Percentiles rank a stretch among this genome's conserved stretches.
These are phyloP conservation scores for Rhodeus uyekii DNA, from an alignment of 2,797 vertebrate species.

Conservation along the genomic window DNA sequence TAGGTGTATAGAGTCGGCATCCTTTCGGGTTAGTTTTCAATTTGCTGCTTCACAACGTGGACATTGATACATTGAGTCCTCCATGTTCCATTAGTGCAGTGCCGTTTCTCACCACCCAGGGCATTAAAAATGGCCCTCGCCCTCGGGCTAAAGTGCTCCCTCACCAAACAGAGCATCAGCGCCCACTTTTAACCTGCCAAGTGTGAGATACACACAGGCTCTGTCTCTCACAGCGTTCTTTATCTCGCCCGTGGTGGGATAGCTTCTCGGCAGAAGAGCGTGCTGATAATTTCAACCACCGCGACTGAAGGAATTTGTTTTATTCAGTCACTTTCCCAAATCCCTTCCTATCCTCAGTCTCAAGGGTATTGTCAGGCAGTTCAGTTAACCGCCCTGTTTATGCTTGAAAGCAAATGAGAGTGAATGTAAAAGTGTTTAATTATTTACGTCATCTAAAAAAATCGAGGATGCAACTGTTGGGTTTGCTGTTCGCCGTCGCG, in stretches of 20 bases:
- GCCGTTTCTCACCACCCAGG: constrained; percentile 41
- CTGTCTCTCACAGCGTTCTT: constrained; percentile 25
- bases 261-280: constrained; percentile 3
- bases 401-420: not conserved
- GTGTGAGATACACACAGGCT: constrained; percentile 35
- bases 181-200: constrained; percentile 41
- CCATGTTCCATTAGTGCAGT: constrained; percentile 28
- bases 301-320: constrained; percentile 22
- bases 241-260: constrained; percentile 23
- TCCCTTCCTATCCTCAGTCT: constrained; percentile 1
- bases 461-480: not conserved
- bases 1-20: not conserved
- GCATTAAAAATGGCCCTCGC: constrained; percentile 18
- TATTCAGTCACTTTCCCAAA: not conserved
- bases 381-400: constrained; percentile 27
- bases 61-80: not conserved
- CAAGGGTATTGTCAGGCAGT: constrained; percentile 8
- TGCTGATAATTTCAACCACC: constrained; percentile 27
- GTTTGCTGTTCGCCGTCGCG: not conserved
- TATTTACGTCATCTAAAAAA: constrained; percentile 43
- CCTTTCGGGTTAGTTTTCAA: not conserved
- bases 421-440: constrained; percentile 21
- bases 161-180: constrained; percentile 31
- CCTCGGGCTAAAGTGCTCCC: constrained; percentile 37
- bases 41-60: not conserved